phyloP scores from a whole-genome alignment of 2,797 vertebrate genomes.

The Menidia menidia region DNA sequence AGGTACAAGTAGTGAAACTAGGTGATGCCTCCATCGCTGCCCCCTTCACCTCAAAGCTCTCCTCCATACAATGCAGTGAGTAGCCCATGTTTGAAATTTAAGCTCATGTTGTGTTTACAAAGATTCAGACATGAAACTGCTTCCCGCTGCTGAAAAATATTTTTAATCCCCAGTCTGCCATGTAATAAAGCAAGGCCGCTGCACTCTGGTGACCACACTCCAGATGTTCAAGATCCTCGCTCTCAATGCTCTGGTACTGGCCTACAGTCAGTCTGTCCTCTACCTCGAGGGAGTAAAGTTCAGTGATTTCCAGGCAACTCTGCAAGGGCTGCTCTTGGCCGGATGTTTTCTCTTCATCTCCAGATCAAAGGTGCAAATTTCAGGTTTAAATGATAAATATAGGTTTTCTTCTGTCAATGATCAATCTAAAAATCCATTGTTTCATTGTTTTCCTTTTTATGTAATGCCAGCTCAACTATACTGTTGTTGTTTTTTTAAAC shows the following conservation, averaged over 20 bases:
- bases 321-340: constrained; percentile 94
- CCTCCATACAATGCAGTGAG: constrained; percentile 99
- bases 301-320: constrained; percentile 96
- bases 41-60: constrained; percentile 97
- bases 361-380: constrained; percentile 89
- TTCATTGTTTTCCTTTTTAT: background rate
- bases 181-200: constrained; percentile 98
- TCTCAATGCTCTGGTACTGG: constrained; percentile 94
- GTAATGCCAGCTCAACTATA: background rate
- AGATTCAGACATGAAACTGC: background rate
- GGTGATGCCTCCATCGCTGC: constrained; percentile 98
- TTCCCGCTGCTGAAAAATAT: constrained; percentile 9
- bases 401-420: too few species aligned
- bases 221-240: constrained; percentile 99
- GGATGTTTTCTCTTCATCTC: constrained; percentile 99
- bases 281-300: constrained; percentile 98
- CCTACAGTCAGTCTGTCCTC: constrained; percentile 98
- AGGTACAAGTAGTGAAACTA: constrained; percentile 93
- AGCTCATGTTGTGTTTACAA: constrained; percentile 1
- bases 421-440: too few species aligned
- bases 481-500: background rate
- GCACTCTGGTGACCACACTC: constrained; percentile 95
- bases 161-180: constrained; percentile 89
- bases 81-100: constrained; percentile 25
- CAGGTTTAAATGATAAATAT: background rate